These are phyloP conservation scores for Borostomias antarcticus DNA, from an alignment of 2,797 vertebrate species.

Conservation along the genomic window DNA sequence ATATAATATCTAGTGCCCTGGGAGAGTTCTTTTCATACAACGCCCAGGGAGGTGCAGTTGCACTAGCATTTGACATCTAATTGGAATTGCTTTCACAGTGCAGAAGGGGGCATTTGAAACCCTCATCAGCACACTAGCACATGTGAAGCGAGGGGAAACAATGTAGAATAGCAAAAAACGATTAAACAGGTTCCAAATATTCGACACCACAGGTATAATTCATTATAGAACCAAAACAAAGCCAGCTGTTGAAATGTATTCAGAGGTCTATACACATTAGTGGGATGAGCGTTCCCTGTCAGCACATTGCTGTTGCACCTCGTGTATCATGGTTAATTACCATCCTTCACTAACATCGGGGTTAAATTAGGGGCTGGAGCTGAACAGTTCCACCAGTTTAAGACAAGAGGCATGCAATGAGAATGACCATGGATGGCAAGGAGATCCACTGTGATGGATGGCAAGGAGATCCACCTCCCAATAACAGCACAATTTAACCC, in stretches of 20 bases:
- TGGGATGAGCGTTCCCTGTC: conserved; percentile 30
- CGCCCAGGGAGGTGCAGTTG: conserved; percentile 63
- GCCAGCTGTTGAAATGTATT: conserved; percentile 51
- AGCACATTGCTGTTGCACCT: conserved; percentile 31
- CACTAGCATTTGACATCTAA: conserved; percentile 71
- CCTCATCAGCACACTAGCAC: conserved; percentile 32
- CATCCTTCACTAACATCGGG: conserved; percentile 47
- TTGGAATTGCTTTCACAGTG: conserved; percentile 66
- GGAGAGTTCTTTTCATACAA: conserved; percentile 70
- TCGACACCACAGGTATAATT: conserved; percentile 44
- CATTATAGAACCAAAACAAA: conserved; percentile 48
- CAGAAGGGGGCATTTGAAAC: conserved; percentile 48
- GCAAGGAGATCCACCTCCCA: background rate
- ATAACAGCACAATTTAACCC: background rate
- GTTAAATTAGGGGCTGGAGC: conserved; percentile 30
- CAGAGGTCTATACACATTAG: conserved; percentile 34
- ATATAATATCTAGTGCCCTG: conserved; percentile 70
- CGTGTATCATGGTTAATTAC: conserved; percentile 45
- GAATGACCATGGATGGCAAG: conserved; percentile 7
- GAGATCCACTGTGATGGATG: conserved; percentile 25
- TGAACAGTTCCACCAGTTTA: background rate
- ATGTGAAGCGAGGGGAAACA: conserved; percentile 49
- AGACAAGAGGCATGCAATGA: background rate
- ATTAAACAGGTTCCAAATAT: conserved; percentile 45
- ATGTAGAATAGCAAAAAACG: conserved; percentile 53